These are phyloP conservation scores for Arctocebus calabarensis DNA, from an alignment of 2,797 vertebrate species.

Conservation along the genomic window DNA sequence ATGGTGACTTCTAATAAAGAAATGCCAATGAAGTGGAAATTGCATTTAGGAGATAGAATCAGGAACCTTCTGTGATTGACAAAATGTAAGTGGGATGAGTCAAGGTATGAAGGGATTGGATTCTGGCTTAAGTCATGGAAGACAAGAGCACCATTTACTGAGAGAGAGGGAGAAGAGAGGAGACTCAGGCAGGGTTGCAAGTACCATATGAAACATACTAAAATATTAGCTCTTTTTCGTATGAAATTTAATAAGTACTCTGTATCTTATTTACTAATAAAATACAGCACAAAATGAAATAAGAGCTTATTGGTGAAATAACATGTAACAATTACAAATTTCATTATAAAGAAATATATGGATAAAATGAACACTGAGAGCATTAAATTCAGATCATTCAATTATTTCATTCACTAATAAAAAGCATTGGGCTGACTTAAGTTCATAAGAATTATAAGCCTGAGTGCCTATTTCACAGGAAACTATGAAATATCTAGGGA, in stretches of 20 bases:
- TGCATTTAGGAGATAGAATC: neutral
- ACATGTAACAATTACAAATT: neutral
- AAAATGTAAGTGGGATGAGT: neutral
- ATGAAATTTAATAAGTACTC: neutral
- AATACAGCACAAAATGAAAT: neutral
- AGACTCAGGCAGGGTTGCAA: neutral
- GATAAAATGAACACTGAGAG: neutral
- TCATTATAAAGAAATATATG: neutral
- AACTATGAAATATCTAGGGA: neutral
- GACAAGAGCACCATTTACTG: neutral
- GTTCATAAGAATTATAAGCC: neutral
- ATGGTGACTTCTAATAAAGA: neutral
- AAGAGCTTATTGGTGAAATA: neutral
- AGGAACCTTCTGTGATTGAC: neutral
- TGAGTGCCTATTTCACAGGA: neutral
- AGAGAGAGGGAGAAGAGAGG: neutral
- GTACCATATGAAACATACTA: neutral
- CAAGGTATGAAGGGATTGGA: neutral
- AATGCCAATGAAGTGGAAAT: neutral
- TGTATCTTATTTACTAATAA: neutral
- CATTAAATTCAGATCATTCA: slow-evolving; percentile 7
- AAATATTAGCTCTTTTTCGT: neutral
- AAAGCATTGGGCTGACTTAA: neutral
- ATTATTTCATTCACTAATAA: neutral
- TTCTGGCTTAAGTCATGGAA: neutral